Percentiles rank a stretch among this genome's conserved stretches.
These are phyloP conservation scores for Solea solea DNA, from an alignment of 2,113 vertebrate genomes.

Conservation along the genomic window DNA sequence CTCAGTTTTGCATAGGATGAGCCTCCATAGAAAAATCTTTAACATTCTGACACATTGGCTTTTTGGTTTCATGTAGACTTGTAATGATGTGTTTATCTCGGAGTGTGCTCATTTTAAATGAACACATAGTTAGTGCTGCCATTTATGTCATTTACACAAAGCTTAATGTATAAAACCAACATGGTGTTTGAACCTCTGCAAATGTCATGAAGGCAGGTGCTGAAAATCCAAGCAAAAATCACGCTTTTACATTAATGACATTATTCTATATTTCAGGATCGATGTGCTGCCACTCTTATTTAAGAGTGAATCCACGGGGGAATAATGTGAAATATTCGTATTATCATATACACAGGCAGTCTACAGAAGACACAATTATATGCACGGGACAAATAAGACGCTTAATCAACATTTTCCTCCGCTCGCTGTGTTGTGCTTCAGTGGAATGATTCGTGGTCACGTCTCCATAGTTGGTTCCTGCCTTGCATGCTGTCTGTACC, in stretches of 20 bases:
- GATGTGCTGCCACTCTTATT: too few relatives aligned
- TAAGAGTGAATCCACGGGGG: too few relatives aligned
- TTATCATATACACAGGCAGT: background rate
- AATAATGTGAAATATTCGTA: too few relatives aligned
- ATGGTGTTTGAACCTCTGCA: background rate
- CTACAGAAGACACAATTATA: background rate
- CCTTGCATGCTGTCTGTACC: conserved; percentile 44
- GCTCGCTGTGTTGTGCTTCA: conserved; percentile 7
- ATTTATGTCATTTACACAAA: too few relatives aligned
- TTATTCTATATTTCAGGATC: background rate
- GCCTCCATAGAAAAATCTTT: too few relatives aligned
- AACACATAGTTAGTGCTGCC: background rate
- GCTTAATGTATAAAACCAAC: background rate
- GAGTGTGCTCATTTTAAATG: background rate
- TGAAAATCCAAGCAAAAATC: background rate
- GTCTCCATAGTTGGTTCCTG: conserved; percentile 25
- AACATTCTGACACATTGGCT: background rate
- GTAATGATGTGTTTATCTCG: background rate
- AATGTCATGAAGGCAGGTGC: background rate
- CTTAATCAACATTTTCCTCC: background rate
- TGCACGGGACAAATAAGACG: background rate
- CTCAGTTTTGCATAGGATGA: too few relatives aligned
- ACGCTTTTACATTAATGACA: background rate
- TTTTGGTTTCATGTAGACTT: background rate
- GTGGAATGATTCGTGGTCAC: conserved; percentile 8